A percentile compares a stretch with the other conserved stretches of the same genome.
Conservation (phyloP, 2,113 vertebrate genomes). For the Poecile atricapillus region DNA sequence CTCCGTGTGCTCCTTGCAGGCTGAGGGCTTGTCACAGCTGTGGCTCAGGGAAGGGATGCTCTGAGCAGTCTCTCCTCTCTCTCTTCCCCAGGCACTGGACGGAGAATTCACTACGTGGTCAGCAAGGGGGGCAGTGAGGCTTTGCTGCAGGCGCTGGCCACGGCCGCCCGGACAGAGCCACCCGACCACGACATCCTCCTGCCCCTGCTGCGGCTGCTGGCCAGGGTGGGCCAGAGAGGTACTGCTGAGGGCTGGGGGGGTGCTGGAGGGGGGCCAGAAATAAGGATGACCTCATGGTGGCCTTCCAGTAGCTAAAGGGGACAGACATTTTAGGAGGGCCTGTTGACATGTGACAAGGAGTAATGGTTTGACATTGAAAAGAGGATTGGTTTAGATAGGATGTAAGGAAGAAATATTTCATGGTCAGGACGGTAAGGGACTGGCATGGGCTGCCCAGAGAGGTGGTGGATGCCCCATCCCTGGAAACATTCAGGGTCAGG, state of each 20-base stretch:
- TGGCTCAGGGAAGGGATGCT: background rate
- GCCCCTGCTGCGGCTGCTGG: conserved; percentile 82
- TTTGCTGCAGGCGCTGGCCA: conserved; percentile 79
- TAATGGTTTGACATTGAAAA: background rate
- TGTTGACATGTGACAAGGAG: background rate
- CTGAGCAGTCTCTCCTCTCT: background rate
- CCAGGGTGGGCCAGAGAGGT: conserved; percentile 90
- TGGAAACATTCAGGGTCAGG: background rate
- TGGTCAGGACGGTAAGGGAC: background rate
- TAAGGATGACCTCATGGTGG: accelerated
- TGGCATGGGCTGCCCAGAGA: background rate
- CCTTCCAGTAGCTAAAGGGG: background rate
- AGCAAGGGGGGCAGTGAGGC: conserved; percentile 90
- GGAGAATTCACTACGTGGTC: conserved; percentile 85
- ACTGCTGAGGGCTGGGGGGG: background rate
- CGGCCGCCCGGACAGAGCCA: background rate
- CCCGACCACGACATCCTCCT: conserved; percentile 77
- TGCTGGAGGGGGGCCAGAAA: background rate
- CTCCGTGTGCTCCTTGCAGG: accelerated
- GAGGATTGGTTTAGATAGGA: background rate
- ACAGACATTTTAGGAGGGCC: background rate
- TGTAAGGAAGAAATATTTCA: background rate
- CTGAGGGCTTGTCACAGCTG: background rate
- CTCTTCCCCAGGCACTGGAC: conserved; percentile 77
- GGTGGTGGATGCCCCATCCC: background rate